Evolutionary conservation across 2,888 invertebrate genomes (phyloP), one percentile per base, ranked within the genome.

Genomic region (Chymomyza procnemis): DNA sequence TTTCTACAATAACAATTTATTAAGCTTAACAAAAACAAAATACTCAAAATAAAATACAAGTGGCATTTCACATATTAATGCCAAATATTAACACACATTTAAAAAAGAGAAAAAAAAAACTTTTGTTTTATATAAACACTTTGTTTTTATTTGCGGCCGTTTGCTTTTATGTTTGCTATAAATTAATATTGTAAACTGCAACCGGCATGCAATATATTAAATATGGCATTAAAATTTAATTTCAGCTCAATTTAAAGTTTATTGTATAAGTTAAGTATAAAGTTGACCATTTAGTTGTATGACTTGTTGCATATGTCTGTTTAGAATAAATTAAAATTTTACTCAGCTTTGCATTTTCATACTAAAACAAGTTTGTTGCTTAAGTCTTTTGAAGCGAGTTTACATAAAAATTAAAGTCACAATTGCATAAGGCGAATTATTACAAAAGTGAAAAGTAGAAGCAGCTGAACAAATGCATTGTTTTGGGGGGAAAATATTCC

Each of bases 301-400:
- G 34, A 41, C 19, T 50, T 50, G 16, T 50, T 50, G 50, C 50
- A 50, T 4, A 50, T 50, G 16, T 50, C 50, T 18, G 34, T 50
- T 18, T 50, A 16, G 19, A 50, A 50, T 50, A 18, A 19, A 50
- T 50, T 50, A 50, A 18, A 50, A 41, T 3, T n/a, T 50, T 50
- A 50, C 18, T 18, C 8, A 16, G 50, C 14, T 50, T 50, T n/a
- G 19, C 16, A 18, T 0, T 19, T 50, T 18, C 2, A 4, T 14
- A 47, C 47, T 16, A 6, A 21, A 69, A 61, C 73, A 56, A 69
- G 71, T 75, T 75, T 67, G 62, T 78, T 71, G 67, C 67, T 22
- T 16, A 66, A 72, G 75, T 74, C 66, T 70, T 75, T 64, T 16
- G 67, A 60, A 50, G 30, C 30, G 5, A 26, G 4, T 9, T 3